phyloP scores from a whole-genome alignment of 1,140 invertebrate genomes.

The Drosophila melanogaster region Release_6_plus_ISO1_MT NT_037436.4:15158001-15158500 shows the following conservation, averaged over 20 bases:
- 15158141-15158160: slow-evolving; percentile 60
- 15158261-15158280: slow-evolving; percentile 49
- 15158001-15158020: slow-evolving; percentile 49
- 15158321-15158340: slow-evolving; percentile 36
- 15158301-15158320: slow-evolving; percentile 9
- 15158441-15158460: slow-evolving; percentile 84
- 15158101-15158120: slow-evolving; percentile 29
- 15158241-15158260: slow-evolving; percentile 81
- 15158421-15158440: slow-evolving; percentile 87
- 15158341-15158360: slow-evolving; percentile 54
- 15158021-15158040: slow-evolving; percentile 52
- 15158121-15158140: slow-evolving; percentile 50
- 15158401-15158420: slow-evolving; percentile 85
- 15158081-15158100: slow-evolving; percentile 46
- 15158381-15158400: slow-evolving; percentile 81
- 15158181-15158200: slow-evolving; percentile 75
- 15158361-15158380: slow-evolving; percentile 33
- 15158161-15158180: slow-evolving; percentile 67
- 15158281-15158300: slow-evolving; percentile 13
- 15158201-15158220: slow-evolving; percentile 85
- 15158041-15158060: slow-evolving; percentile 35
- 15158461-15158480: slow-evolving; percentile 71
- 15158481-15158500: slow-evolving; percentile 58
- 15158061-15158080: slow-evolving; percentile 24
- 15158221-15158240: slow-evolving; percentile 78